Base-by-base conservation (phyloP, 1,140 invertebrate species). In the Nilaparvata lugens region DNA sequence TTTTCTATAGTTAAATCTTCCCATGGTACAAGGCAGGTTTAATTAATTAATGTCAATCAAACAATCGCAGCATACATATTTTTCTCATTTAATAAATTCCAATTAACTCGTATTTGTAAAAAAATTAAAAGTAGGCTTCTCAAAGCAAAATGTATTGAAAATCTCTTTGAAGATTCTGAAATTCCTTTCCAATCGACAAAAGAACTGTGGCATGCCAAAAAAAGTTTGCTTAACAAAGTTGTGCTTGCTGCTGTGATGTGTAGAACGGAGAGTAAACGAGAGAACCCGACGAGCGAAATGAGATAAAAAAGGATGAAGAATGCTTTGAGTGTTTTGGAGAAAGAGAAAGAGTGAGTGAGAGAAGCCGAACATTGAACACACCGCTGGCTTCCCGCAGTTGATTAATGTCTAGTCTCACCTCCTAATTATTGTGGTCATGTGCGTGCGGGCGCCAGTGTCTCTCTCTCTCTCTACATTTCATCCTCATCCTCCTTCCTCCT, bases 401-500 rank as follows among this genome's bases (percentile, higher is more conserved):
- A 21, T 24, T 51, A 21, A 21, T 24, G 19, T 51, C 23, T 4
- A 14, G 2, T 51, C 45, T 51, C 23, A 14, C 23, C 45, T 51
- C 45, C 19, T 51, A 51, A 51, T 21, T 24, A 21, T 51, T 24
- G 23, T 51, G 21, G 55, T 38, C 23, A 28, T 18, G 25, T 14
- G 14, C 55, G 16, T 42, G 21, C 6, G 55, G 35, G 1, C 2
- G 35, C 58, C 52, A 11, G 2, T 35, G 13, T 35, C 24, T n/a
- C 38, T 38, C 16, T 42, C 28, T 25, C 60, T 2, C 1, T 54
- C 58, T 24, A 2, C n/a, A 2, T 38, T 52, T n/a, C 48, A 14
- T 35, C 4, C 16, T 45, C 55, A 43, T 43, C 21, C 43, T 62
- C 54, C 5, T n/a, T n/a, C n/a, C n/a, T 62, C 52, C n/a, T 28